phyloP scores from a whole-genome alignment of 1,140 invertebrate species.

The Sitobion miscanthi region DNA sequence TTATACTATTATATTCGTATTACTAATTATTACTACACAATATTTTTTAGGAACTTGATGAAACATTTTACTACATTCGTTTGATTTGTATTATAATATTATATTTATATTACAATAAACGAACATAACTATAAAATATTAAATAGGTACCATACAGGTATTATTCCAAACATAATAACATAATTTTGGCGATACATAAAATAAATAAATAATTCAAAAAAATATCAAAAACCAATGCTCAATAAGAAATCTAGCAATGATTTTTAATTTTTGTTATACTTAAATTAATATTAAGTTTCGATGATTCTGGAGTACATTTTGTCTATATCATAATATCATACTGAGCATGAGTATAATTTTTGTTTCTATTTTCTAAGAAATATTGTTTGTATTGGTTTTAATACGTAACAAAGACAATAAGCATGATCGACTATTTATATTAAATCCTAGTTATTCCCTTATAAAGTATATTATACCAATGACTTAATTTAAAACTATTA shows the following conservation, averaged over 20 bases:
- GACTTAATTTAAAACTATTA: background rate
- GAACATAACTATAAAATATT: background rate
- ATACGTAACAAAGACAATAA: slow-evolving; percentile 11
- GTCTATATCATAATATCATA: background rate
- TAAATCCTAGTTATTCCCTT: background rate
- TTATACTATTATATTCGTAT: background rate
- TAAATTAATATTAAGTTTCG: background rate
- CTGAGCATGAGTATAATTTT: background rate
- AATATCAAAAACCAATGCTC: slow-evolving; percentile 8
- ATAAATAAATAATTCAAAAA: background rate
- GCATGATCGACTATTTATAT: background rate
- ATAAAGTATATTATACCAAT: background rate
- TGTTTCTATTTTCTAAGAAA: background rate
- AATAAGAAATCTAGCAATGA: slow-evolving; percentile 1
- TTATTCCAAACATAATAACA: background rate
- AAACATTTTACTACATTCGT: background rate
- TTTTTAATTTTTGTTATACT: background rate
- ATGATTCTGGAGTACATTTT: background rate
- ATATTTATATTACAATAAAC: background rate
- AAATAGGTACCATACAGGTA: background rate
- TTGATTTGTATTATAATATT: background rate
- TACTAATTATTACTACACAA: background rate
- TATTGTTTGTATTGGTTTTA: background rate
- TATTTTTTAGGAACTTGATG: background rate
- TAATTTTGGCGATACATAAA: background rate